Base-by-base conservation (phyloP, 1,140 invertebrate species). In the Euschistus heros region DNA sequence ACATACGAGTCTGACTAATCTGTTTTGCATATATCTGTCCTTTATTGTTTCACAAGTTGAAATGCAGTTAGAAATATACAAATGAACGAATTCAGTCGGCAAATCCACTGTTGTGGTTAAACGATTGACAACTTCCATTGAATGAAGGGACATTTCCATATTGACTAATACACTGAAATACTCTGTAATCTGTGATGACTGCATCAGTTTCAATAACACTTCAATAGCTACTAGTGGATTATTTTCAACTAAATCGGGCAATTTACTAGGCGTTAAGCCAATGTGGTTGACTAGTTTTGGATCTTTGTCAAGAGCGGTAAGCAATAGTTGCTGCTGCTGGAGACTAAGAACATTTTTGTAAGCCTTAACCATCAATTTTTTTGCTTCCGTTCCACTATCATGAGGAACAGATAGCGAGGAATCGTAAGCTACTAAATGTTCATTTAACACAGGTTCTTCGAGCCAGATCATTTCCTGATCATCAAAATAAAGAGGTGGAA, bases 91-190 rank as follows among this genome's bases (percentile, higher is more conserved):
- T 78, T 98, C 95, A 14, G 90, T 88, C 0, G 93, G 93, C 60
- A 96, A 74, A 72, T 94, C 90, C n/a, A 94, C 91, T 6, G 90
- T 90, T 13, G 89, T 92, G 3, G 90, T 92, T 50, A 93, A 76
- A 72, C 91, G 87, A 76, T 98, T 98, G 2, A 98, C 94, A 13
- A 98, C 96, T 78, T 98, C 96, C 94, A 98, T 97, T 20, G 93
- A 97, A 79, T 98, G 95, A 54, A 98, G 76, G 3, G 93, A 97
- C 88, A 98, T 96, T 75, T 98, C 94, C 94, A 98, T 98, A 72
- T 97, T 97, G 52, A 98, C 93, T 27, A 98, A 78, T 17, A 95
- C 91, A 71, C 89, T 91, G 73, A 97, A 94, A 77, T 97, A 97
- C 77, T 97, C 94, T 0, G 92, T 94, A 70, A 98, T 96, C 75